Conservation (phyloP, 2,888 invertebrate species). For the Pachydiplax longipennis region DNA sequence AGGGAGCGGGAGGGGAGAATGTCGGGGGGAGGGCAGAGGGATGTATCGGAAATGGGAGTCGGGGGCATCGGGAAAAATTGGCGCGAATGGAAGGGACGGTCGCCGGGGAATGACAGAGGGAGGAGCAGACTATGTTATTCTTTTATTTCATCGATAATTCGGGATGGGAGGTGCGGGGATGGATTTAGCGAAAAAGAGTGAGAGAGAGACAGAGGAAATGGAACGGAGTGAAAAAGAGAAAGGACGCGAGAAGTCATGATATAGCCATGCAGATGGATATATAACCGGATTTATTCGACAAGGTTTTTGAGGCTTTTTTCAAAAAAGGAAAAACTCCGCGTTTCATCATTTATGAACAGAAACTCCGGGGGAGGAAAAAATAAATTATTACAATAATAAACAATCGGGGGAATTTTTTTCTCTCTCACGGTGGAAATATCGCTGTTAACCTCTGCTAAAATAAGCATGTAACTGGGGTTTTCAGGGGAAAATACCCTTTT, state of each 20-base stretch:
- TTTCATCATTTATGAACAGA: constrained; percentile 34
- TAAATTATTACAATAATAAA: not conserved
- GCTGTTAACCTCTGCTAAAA: too few species aligned
- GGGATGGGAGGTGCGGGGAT: not conserved
- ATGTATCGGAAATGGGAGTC: not conserved
- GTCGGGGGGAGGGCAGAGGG: not conserved
- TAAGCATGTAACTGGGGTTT: too few species aligned
- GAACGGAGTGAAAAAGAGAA: not conserved
- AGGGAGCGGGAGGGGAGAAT: not conserved
- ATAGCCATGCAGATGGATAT: constrained; percentile 41
- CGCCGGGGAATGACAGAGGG: not conserved
- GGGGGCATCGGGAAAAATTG: not conserved
- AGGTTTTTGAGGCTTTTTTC: constrained; percentile 24
- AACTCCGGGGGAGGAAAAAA: constrained; percentile 7
- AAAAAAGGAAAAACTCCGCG: not conserved
- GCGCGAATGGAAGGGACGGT: not conserved
- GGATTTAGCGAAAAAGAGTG: not conserved
- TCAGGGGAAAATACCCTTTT: too few species aligned
- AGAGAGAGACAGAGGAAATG: constrained; percentile 13
- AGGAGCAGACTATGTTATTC: constrained; percentile 10
- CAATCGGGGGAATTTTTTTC: too few species aligned
- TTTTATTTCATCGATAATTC: constrained; percentile 32
- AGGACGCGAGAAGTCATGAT: constrained; percentile 29
- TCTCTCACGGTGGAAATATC: too few species aligned
- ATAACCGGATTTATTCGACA: constrained; percentile 43